These are phyloP conservation scores for Pogonophryne albipinna DNA, from an alignment of 2,797 vertebrate genomes.

Conservation along the genomic window DNA sequence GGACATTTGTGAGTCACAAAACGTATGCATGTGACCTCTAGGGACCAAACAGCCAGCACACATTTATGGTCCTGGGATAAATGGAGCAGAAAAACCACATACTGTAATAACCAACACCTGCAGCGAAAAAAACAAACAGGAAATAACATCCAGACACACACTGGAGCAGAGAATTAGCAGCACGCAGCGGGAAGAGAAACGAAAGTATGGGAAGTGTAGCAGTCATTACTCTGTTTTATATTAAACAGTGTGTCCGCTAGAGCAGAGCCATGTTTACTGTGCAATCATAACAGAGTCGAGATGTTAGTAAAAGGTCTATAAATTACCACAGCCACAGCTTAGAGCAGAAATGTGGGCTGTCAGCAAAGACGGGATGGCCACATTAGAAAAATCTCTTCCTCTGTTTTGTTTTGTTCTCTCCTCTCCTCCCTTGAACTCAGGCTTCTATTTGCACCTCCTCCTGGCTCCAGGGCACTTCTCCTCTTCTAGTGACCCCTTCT, in stretches of 20 bases:
- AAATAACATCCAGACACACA: constrained; percentile 21
- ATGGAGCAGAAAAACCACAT: constrained; percentile 78
- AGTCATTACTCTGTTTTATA: constrained; percentile 53
- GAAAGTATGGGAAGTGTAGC: constrained; percentile 37
- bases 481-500: constrained; percentile 43
- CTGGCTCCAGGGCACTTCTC: constrained; percentile 25
- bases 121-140: constrained; percentile 57
- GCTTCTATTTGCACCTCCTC: constrained; percentile 26
- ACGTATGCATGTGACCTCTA: constrained; percentile 69
- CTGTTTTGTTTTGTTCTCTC: constrained; percentile 15
- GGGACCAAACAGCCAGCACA: constrained; percentile 70
- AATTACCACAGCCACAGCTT: constrained; percentile 48
- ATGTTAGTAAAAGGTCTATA: constrained; percentile 60
- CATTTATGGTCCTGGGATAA: constrained; percentile 69
- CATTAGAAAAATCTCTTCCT: constrained; percentile 25
- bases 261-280: constrained; percentile 63
- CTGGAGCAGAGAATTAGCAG: constrained; percentile 33
- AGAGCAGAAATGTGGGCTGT: constrained; percentile 53
- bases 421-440: constrained; percentile 10
- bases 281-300: constrained; percentile 61
- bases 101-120: constrained; percentile 73
- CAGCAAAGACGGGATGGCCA: constrained; percentile 37
- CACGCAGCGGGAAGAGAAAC: constrained; percentile 15
- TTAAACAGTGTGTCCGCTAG: constrained; percentile 41
- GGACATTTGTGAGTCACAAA: constrained; percentile 61